A percentile compares a stretch with the other conserved stretches of the same genome.
phyloP scores from a whole-genome alignment of 2,888 invertebrate species.

The Tuberolachnus salignus region DNA sequence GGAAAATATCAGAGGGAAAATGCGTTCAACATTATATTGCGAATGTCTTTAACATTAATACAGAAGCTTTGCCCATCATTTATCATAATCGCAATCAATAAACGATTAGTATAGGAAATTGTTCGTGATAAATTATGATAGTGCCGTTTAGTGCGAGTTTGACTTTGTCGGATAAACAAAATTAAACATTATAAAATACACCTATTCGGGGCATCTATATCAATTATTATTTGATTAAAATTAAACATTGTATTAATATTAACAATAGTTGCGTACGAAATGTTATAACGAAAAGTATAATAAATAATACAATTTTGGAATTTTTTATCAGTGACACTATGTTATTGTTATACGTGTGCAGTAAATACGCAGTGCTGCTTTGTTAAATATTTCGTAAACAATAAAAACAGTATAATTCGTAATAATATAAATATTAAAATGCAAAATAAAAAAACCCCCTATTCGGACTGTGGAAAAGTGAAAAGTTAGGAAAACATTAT shows the following conservation, averaged over 20 bases:
- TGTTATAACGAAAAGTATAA: too few relatives aligned
- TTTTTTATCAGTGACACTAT: neutral
- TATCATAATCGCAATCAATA: slow-evolving; percentile 16
- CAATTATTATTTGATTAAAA: too few relatives aligned
- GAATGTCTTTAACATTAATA: neutral
- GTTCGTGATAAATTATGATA: slow-evolving; percentile 16
- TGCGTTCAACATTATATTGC: neutral
- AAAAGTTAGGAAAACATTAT: slow-evolving; percentile 4
- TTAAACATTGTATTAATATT: too few relatives aligned
- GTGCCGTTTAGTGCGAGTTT: neutral
- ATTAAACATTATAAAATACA: too few relatives aligned
- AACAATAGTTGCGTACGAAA: too few relatives aligned
- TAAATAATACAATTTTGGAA: neutral
- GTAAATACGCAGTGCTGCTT: too few relatives aligned
- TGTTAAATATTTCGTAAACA: too few relatives aligned
- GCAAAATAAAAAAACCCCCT: too few relatives aligned
- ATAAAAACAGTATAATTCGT: too few relatives aligned
- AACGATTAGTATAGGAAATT: slow-evolving; percentile 1
- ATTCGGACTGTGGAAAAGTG: neutral
- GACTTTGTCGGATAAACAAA: neutral
- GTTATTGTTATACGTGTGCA: neutral
- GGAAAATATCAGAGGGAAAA: too few relatives aligned
- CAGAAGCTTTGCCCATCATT: slow-evolving; percentile 1
- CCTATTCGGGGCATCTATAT: too few relatives aligned
- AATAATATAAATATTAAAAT: too few relatives aligned